These are phyloP conservation scores for Icerya purchasi DNA, from an alignment of 2,888 invertebrate genomes.

Conservation along the genomic window DNA sequence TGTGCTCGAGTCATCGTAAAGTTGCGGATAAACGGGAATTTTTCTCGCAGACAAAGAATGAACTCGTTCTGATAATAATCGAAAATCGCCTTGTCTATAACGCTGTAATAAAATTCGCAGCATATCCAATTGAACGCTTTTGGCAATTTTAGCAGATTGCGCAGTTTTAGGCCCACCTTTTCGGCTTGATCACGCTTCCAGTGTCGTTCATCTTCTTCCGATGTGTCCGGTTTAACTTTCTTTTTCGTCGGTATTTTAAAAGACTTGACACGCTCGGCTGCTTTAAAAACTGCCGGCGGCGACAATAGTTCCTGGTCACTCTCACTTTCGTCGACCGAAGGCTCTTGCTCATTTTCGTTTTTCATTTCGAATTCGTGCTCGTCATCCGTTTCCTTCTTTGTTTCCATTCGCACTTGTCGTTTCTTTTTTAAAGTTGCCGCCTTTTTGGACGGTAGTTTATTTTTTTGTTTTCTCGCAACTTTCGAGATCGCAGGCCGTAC, in stretches of 20 bases:
- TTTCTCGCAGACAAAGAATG: slow-evolving; percentile 73
- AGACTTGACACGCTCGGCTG: too few relatives aligned
- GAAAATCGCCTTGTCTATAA: slow-evolving; percentile 80
- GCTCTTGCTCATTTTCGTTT: not conserved
- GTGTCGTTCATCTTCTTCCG: slow-evolving; percentile 8
- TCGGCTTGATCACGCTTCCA: slow-evolving; percentile 6
- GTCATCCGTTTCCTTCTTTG: too few relatives aligned
- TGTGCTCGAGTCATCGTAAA: slow-evolving; percentile 66
- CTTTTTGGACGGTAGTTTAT: too few relatives aligned
- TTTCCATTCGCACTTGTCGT: too few relatives aligned
- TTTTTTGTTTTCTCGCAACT: too few relatives aligned
- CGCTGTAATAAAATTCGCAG: slow-evolving; percentile 99
- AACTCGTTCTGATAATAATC: slow-evolving; percentile 84
- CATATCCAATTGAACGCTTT: slow-evolving; percentile 99
- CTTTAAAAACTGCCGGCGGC: too few relatives aligned
- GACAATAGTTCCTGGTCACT: too few relatives aligned
- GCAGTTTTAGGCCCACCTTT: slow-evolving; percentile 55
- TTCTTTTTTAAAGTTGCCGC: too few relatives aligned
- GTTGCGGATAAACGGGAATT: slow-evolving; percentile 78
- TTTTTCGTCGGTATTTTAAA: slow-evolving; percentile 11
- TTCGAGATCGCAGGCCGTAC: too few relatives aligned
- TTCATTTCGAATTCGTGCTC: not conserved
- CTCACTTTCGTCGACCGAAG: too few relatives aligned
- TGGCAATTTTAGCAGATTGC: slow-evolving; percentile 85
- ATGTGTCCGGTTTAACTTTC: slow-evolving; percentile 3